phyloP scores from a whole-genome alignment of 2,113 vertebrate genomes.

The Motacilla alba region DNA sequence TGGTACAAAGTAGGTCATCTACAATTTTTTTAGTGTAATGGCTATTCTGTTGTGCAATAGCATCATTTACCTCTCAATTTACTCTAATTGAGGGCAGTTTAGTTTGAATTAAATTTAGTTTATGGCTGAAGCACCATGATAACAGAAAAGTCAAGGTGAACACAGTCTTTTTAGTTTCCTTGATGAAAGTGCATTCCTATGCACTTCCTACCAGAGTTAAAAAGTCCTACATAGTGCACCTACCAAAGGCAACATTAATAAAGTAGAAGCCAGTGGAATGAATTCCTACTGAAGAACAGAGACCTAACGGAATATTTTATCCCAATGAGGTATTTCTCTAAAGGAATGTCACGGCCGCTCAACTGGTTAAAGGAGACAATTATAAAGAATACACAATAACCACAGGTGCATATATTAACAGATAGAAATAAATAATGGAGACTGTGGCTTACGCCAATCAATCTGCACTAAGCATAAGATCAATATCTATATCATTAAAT shows the following conservation, averaged over 20 bases:
- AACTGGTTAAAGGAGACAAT: not conserved
- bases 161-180: not conserved
- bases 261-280: not conserved
- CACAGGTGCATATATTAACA: not conserved
- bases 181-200: not conserved
- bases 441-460: not conserved
- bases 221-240: not conserved
- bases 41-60: conserved; percentile 32
- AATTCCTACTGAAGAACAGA: not conserved
- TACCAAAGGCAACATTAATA: not conserved
- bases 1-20: conserved; percentile 11
- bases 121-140: not conserved
- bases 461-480: not conserved
- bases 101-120: conserved; percentile 48
- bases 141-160: conserved; percentile 39
- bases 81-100: conserved; percentile 58
- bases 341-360: not conserved
- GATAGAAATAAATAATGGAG: not conserved
- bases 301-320: not conserved
- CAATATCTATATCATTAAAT: not conserved
- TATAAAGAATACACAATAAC: not conserved
- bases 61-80: conserved; percentile 55
- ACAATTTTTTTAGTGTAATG: conserved; percentile 17
- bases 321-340: not conserved
- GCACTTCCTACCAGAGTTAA: not conserved